These are phyloP conservation scores for Zoanthus sociatus DNA, from an alignment of 92 coral and sea anemone genomes.

Conservation along the genomic window DNA sequence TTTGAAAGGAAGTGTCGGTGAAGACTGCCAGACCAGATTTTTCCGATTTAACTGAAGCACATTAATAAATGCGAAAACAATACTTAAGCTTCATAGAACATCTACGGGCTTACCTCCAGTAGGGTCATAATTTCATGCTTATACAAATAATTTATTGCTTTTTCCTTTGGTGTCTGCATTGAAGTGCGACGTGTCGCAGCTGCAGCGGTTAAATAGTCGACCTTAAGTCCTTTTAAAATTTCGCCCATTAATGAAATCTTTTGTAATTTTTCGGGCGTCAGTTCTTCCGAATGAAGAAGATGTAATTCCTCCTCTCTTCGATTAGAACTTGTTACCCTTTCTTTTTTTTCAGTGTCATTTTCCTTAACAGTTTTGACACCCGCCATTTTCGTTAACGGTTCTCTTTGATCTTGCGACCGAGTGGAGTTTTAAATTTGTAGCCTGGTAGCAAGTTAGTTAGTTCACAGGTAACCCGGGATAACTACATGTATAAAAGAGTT, in stretches of 20 bases:
- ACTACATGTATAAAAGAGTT: too few species aligned
- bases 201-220: constrained; percentile 16
- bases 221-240: constrained; percentile 10
- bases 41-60: neutral
- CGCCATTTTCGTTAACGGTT: constrained; percentile 23
- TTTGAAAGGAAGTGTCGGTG: too few species aligned
- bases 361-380: neutral
- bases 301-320: neutral
- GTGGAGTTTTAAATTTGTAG: neutral
- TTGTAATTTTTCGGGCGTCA: neutral
- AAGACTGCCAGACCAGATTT: too few species aligned
- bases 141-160: constrained; percentile 8
- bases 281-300: neutral
- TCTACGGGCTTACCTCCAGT: constrained; percentile 18
- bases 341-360: neutral
- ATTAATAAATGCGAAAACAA: neutral
- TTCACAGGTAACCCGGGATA: too few species aligned
- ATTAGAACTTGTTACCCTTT: neutral
- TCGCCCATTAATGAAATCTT: neutral
- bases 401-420: neutral
- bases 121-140: constrained; percentile 25
- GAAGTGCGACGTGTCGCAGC: neutral
- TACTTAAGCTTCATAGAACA: neutral
- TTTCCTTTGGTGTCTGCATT: constrained; percentile 16
- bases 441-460: constrained; percentile 8